These are phyloP conservation scores for Drosophila subpulchrella DNA, from an alignment of 1,140 invertebrate genomes.

Conservation along the genomic window DNA sequence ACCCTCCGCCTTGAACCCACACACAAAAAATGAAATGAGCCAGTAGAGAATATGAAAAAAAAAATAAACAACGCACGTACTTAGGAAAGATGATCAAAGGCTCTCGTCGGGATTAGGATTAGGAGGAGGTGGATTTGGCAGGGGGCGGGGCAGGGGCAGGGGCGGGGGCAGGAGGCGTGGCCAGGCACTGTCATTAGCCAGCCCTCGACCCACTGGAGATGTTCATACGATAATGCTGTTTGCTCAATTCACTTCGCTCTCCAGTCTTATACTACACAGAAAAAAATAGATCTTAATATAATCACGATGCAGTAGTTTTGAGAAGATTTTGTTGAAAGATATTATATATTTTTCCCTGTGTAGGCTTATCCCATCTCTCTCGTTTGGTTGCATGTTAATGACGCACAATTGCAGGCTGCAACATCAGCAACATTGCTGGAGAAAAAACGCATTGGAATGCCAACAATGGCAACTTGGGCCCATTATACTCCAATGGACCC, in stretches of 20 bases:
- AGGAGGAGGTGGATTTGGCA: background rate
- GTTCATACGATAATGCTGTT: constrained; percentile 56
- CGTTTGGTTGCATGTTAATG: constrained; percentile 59
- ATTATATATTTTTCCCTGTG: background rate
- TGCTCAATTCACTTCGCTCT: constrained; percentile 48
- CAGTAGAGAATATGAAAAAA: background rate
- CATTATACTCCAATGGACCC: constrained; percentile 22
- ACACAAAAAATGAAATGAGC: constrained; percentile 1
- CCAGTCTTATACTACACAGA: background rate
- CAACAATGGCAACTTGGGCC: constrained; percentile 18
- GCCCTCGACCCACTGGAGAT: constrained; percentile 30
- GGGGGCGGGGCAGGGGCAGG: constrained; percentile 8
- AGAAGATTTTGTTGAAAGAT: too few species aligned
- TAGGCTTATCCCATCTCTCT: constrained; percentile 19
- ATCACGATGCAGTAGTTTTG: too few species aligned
- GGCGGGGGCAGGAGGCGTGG: constrained; percentile 17
- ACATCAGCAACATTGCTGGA: constrained; percentile 3
- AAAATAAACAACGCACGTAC: constrained; percentile 28
- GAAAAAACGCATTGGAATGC: constrained; percentile 43
- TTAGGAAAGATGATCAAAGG: constrained; percentile 16
- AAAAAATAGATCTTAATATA: background rate
- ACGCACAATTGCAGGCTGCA: constrained; percentile 45
- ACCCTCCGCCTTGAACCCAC: constrained; percentile 24
- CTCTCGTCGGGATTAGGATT: background rate
- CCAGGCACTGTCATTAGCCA: constrained; percentile 46